Evolutionary conservation across 1,140 invertebrate species (phyloP), one percentile per base, ranked within the genome.

Genomic region (Rhopalosiphum maidis): DNA sequence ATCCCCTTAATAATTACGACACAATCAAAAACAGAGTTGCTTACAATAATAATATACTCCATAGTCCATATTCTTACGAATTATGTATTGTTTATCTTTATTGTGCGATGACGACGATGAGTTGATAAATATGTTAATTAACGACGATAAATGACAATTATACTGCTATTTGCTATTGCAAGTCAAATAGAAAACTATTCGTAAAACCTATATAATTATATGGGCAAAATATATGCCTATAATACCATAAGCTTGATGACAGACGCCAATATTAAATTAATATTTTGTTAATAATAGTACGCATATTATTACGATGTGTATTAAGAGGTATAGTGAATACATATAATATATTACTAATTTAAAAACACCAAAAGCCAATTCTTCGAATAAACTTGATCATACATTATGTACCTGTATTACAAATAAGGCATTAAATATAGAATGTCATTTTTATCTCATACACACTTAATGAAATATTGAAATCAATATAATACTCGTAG

Each of bases 401-500:
- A 77, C 30, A 1, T n/a, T 77, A 18, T 77, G n/a, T 35, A 77
- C 5, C 60, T 68, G 18, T 68, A 68, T n/a, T n/a, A 30, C 25
- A 30, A 68, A n/a, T 15, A 15, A 68, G 60, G 30, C 60, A 68
- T 68, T 15, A n/a, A 11, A n/a, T 68, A 11, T 30, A 68, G 30
- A 68, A 30, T 30, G 60, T 77, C 60, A 15, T 77, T 77, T 60
- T 77, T 77, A 77, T 77, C 60, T n/a, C n/a, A 60, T 30, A 18
- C 60, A 77, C 60, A 77, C 15, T 68, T 30, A 9, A 30, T 68
- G 11, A 68, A 18, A 77, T n/a, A 77, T 35, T 77, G 15, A 77
- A 77, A 77, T 77, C 60, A n/a, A 77, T 77, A n/a, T 77, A 77
- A 77, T 35, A 77, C 60, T 77, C n/a, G 18, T 77, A 77, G n/a